Percentiles rank a stretch among this genome's conserved stretches.
Conservation (phyloP, 2,797 vertebrate genomes). For the Anguilla obscura region DNA sequence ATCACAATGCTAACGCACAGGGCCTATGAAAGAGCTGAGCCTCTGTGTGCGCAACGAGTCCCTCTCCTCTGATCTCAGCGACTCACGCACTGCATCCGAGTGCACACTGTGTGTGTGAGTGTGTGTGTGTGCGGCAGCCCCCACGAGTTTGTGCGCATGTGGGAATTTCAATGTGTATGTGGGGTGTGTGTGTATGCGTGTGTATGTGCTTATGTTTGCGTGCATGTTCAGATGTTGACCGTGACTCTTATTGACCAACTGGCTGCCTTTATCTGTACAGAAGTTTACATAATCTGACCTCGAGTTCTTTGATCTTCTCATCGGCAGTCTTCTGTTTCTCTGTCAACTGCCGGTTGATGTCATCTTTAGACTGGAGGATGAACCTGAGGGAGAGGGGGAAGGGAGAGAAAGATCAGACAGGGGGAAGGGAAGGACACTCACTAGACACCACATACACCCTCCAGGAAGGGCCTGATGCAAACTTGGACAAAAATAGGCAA, state of each 20-base stretch:
- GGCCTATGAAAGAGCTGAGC: not conserved
- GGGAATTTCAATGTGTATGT: no score
- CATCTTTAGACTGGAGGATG: constrained; percentile 89
- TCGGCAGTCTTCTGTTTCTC: constrained; percentile 91
- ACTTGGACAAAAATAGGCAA: not conserved
- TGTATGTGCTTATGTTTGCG: not conserved
- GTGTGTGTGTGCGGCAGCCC: no score
- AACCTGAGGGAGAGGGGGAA: constrained; percentile 76
- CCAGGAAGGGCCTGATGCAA: not conserved
- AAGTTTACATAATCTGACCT: constrained; percentile 71
- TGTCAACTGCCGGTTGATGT: constrained; percentile 83
- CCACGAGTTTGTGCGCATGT: no score
- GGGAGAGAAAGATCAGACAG: constrained; percentile 34
- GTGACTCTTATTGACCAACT: not conserved
- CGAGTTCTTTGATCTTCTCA: constrained; percentile 93
- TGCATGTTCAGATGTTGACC: not conserved
- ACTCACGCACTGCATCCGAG: not conserved
- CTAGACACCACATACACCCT: not conserved
- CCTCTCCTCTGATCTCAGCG: not conserved
- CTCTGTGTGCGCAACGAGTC: not conserved
- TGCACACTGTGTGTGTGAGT: not conserved
- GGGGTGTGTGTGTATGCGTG: not conserved
- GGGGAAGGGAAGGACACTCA: not conserved
- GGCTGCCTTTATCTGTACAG: constrained; percentile 19
- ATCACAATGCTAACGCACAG: not conserved